These are phyloP conservation scores for Crocuta crocuta DNA, from an alignment of 2,113 vertebrate genomes.

Conservation along the genomic window DNA sequence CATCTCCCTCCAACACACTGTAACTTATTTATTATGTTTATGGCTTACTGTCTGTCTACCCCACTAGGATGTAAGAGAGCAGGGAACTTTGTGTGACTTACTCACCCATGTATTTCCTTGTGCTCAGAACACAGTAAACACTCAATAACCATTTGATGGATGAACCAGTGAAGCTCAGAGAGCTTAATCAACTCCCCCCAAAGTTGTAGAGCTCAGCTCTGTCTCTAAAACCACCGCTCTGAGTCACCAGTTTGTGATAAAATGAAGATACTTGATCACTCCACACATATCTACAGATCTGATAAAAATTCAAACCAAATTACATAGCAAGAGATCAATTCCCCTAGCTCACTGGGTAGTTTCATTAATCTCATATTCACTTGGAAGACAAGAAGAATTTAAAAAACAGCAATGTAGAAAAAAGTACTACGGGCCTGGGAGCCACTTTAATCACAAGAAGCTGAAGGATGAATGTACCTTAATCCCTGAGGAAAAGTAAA, in stretches of 20 bases:
- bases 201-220: not conserved
- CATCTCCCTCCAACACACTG: not conserved
- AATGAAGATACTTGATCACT: constrained; percentile 3
- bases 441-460: not conserved
- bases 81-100: not conserved
- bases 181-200: not conserved
- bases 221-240: not conserved
- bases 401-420: not conserved
- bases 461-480: not conserved
- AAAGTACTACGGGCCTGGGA: not conserved
- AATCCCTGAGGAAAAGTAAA: not conserved
- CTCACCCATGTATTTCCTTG: not conserved
- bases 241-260: not conserved
- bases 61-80: not conserved
- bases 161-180: not conserved
- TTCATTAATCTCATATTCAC: constrained; percentile 29
- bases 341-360: not conserved
- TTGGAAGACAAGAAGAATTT: not conserved
- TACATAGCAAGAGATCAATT: not conserved
- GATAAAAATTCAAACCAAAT: constrained; percentile 34
- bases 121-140: not conserved
- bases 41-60: not conserved
- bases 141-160: not conserved
- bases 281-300: not conserved
- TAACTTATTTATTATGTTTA: not conserved